Base-by-base conservation (phyloP, 2,888 invertebrate species). In the Apamea epomidion region DNA sequence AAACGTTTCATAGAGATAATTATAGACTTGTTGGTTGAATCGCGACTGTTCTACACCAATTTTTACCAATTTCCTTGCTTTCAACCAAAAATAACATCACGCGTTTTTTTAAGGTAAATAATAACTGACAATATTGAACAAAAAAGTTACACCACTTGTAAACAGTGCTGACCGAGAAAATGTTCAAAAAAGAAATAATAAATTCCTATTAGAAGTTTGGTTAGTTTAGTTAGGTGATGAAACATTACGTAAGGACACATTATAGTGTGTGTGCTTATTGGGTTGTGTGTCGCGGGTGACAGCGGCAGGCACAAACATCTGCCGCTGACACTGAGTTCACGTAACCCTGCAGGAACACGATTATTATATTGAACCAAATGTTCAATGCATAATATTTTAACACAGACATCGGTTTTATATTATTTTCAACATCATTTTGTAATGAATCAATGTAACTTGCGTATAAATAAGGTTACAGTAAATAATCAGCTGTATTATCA, bases 271-370 rank as follows among this genome's bases (percentile, higher is more conserved):
- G 58, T 65, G 69, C 82, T n/a, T 65, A 84, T 62, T 70, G 12
- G 18, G 65, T 60, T 65, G 37, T n/a, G 21, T 21, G 21, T 62
- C 68, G 65, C 42, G 51, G 37, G 29, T 75, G 74, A 29, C 72
- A 73, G 32, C 1, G 51, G 10, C 87, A 77, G 65, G 25, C 60
- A 77, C 51, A 68, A 82, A 58, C 32, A 68, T 60, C 84, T 85
- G 87, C n/a, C 42, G 12, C 48, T 77, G 85, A 86, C 83, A 85
- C 60, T 54, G 37, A 76, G 51, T 45, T 67, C 76, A 86, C 86
- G 70, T 85, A 85, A 86, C 74, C 62, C 65, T 65, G 73, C 69
- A 78, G 29, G 29, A 69, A 71, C 32, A 29, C 32, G 80, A 60
- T 70, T n/a, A 82, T 60, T 65, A 37, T 37, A 60, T 25, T 48